These are phyloP conservation scores for Pica pica DNA, from an alignment of 2,113 vertebrate genomes.

Conservation along the genomic window DNA sequence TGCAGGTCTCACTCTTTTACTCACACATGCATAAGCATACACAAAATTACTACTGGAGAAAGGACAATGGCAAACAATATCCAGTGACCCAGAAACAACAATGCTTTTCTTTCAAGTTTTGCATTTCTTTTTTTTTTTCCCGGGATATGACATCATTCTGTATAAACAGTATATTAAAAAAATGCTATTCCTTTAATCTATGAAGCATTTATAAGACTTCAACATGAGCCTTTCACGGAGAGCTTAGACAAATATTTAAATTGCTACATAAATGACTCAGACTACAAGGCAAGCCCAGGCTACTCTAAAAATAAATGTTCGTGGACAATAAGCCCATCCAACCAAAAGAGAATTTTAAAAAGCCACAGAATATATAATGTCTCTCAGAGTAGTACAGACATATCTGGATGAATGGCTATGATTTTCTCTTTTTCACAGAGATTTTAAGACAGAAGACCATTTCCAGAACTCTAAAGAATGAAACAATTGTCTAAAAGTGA, in stretches of 20 bases:
- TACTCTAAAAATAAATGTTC: slow-evolving; percentile 45
- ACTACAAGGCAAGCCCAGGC: neutral
- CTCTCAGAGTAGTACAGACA: neutral
- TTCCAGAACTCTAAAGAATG: neutral
- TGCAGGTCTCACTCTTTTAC: neutral
- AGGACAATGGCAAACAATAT: neutral
- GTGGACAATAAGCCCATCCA: slow-evolving; percentile 27
- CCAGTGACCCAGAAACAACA: neutral
- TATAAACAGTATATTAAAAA: neutral
- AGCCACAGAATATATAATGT: neutral
- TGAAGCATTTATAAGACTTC: neutral
- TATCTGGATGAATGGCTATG: neutral
- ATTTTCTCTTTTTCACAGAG: neutral
- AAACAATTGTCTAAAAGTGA: neutral
- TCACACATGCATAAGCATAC: neutral
- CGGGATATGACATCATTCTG: neutral
- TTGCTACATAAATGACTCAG: slow-evolving; percentile 14
- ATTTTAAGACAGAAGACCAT: neutral
- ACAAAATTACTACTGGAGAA: neutral
- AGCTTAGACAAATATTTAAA: slow-evolving; percentile 54
- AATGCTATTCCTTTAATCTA: neutral
- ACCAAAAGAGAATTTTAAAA: slow-evolving; percentile 47
- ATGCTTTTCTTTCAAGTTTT: neutral
- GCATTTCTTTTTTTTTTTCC: neutral
- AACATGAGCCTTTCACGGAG: neutral